These are phyloP conservation scores for Drosophila tripunctata DNA, from an alignment of 2,888 invertebrate species.

Conservation along the genomic window DNA sequence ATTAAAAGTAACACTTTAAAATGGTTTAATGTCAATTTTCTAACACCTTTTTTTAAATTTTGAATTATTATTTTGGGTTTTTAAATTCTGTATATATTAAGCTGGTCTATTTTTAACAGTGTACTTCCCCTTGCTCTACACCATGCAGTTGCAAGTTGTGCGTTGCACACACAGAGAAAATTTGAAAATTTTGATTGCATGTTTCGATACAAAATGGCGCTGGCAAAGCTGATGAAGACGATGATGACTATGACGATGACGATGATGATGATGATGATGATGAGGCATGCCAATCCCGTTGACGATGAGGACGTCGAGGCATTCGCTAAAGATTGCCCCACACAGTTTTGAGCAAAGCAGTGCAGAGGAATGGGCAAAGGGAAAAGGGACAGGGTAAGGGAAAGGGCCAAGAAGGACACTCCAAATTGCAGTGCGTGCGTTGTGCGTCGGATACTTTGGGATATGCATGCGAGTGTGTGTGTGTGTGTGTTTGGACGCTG, in stretches of 20 bases:
- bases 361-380: not conserved
- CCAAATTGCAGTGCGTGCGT: conserved; percentile 74
- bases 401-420: conserved; percentile 1
- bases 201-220: conserved; percentile 81
- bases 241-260: not conserved
- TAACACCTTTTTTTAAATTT: too few relatives aligned
- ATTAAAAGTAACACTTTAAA: too few relatives aligned
- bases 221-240: conserved; percentile 49
- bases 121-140: not conserved
- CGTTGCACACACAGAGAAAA: conserved; percentile 60
- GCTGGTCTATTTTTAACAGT: not conserved
- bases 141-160: conserved; percentile 2
- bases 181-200: conserved; percentile 83
- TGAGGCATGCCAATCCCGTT: conserved; percentile 78
- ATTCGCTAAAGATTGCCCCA: conserved; percentile 53
- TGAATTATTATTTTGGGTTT: too few relatives aligned
- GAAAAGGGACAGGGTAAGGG: not conserved
- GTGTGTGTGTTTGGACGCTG: conserved; percentile 60
- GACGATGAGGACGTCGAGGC: conserved; percentile 51
- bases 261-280: conserved; percentile 50
- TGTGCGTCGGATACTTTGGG: conserved; percentile 50
- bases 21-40: too few relatives aligned
- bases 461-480: conserved; percentile 56
- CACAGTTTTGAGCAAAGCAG: conserved; percentile 9
- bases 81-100: too few relatives aligned